A percentile compares a stretch with the other conserved stretches of the same genome.
These are phyloP conservation scores for Tribolium castaneum DNA, from an alignment of 1,140 invertebrate species.

Conservation along the genomic window DNA sequence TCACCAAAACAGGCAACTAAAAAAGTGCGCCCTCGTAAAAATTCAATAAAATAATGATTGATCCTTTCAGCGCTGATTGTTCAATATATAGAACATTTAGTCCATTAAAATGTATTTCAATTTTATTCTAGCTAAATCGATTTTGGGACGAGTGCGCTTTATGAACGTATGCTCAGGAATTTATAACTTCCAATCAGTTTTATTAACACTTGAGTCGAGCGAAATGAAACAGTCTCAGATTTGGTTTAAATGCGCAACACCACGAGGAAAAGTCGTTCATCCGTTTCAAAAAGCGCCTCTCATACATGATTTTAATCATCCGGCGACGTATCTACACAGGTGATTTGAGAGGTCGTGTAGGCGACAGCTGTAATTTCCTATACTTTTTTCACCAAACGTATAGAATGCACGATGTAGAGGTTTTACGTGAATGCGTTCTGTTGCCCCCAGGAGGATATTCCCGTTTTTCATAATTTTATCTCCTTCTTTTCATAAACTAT, in stretches of 20 bases:
- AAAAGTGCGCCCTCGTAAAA: no score
- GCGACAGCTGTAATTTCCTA: slow-evolving; percentile 24
- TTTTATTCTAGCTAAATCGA: not conserved
- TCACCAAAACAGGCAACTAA: no score
- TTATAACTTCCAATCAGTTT: not conserved
- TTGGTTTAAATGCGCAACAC: not conserved
- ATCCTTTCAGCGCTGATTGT: not conserved
- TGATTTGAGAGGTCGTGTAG: slow-evolving; percentile 18
- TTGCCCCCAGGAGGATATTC: slow-evolving; percentile 16
- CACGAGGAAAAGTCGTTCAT: not conserved
- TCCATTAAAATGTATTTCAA: not conserved
- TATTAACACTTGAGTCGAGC: not conserved
- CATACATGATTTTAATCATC: slow-evolving; percentile 12
- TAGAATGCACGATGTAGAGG: slow-evolving; percentile 11
- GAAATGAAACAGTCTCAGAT: not conserved
- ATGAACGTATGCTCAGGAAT: not conserved
- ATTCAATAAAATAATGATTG: no score
- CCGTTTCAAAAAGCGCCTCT: not conserved
- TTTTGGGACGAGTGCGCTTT: not conserved
- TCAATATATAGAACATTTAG: not conserved
- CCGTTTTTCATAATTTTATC: slow-evolving; percentile 28
- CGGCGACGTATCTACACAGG: slow-evolving; percentile 4
- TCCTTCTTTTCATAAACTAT: slow-evolving; percentile 9
- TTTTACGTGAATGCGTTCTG: slow-evolving; percentile 15
- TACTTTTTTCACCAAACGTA: slow-evolving; percentile 3